Percentiles rank a stretch among this genome's conserved stretches.
Conservation (phyloP, 2,113 vertebrate species). For the Eretmodus cyanostictus region DNA sequence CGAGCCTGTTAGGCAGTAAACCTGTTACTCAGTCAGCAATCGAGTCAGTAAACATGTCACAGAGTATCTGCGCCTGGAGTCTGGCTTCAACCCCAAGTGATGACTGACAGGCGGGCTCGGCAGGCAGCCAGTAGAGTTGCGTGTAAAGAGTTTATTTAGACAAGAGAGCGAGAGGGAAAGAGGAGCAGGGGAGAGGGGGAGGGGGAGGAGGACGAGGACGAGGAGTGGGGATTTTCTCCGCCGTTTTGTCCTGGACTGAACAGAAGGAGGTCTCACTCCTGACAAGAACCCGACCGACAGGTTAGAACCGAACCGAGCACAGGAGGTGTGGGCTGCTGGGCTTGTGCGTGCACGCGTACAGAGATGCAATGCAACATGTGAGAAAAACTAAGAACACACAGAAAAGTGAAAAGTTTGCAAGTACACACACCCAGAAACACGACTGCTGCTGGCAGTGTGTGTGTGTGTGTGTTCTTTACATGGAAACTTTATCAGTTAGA, state of each 20-base stretch:
- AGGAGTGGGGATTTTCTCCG: background rate
- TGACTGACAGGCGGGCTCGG: constrained; percentile 41
- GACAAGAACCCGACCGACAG: background rate
- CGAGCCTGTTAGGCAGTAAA: background rate
- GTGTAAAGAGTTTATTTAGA: constrained; percentile 61
- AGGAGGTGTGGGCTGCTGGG: background rate
- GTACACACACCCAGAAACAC: background rate
- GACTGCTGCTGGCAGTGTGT: background rate
- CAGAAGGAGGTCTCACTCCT: constrained; percentile 21
- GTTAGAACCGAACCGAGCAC: background rate
- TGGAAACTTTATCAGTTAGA: constrained; percentile 15
- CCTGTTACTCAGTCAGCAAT: background rate
- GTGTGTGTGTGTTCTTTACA: background rate
- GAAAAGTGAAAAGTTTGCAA: background rate
- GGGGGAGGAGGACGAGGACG: background rate
- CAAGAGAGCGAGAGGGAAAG: background rate
- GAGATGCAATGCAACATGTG: background rate
- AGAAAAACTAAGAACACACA: background rate
- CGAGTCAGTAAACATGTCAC: background rate
- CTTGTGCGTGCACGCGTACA: background rate
- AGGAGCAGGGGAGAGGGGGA: too few relatives aligned
- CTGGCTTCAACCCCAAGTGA: background rate
- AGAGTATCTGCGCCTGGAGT: background rate
- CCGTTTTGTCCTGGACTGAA: constrained; percentile 8
- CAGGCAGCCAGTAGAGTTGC: constrained; percentile 37